Evolutionary conservation across 2,113 vertebrate species (phyloP).

Genomic region (Corydoras sp.): DNA sequence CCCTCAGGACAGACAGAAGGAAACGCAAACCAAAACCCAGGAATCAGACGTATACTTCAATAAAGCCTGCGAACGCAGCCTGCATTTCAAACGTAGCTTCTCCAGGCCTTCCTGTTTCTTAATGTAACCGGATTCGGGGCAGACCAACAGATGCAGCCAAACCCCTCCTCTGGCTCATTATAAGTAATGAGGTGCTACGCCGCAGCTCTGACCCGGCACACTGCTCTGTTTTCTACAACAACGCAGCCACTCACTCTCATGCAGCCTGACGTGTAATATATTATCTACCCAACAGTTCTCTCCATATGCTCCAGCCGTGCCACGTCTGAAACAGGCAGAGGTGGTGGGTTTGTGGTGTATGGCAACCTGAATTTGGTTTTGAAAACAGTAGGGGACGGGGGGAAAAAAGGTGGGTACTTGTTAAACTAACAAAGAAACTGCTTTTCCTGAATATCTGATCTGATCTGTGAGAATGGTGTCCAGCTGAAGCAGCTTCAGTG

Average conservation of each 20-base stretch:
- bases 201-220: slow-evolving; percentile 53
- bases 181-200: slow-evolving; percentile 64
- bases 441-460: not conserved
- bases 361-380: too few species aligned
- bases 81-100: slow-evolving; percentile 35
- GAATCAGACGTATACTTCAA: slow-evolving; percentile 18
- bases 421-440: slow-evolving; percentile 36
- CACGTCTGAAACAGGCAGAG: slow-evolving; percentile 27
- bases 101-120: slow-evolving; percentile 50
- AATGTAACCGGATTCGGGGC: slow-evolving; percentile 53
- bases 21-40: not conserved
- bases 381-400: too few species aligned
- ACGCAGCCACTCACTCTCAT: slow-evolving; percentile 45
- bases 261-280: slow-evolving; percentile 17
- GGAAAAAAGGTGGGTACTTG: slow-evolving; percentile 47
- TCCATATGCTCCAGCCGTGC: slow-evolving; percentile 47
- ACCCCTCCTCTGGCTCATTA: slow-evolving; percentile 49
- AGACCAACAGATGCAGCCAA: slow-evolving; percentile 55
- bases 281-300: slow-evolving; percentile 47
- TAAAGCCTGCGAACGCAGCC: slow-evolving; percentile 37
- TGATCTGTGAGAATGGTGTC: not conserved
- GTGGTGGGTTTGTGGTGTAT: not conserved
- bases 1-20: slow-evolving; percentile 4
- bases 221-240: slow-evolving; percentile 53
- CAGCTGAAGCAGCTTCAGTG: too few species aligned